A percentile compares a stretch with the other conserved stretches of the same genome.
Conservation (phyloP, 2,113 vertebrate species). For the Oncorhynchus keta region DNA sequence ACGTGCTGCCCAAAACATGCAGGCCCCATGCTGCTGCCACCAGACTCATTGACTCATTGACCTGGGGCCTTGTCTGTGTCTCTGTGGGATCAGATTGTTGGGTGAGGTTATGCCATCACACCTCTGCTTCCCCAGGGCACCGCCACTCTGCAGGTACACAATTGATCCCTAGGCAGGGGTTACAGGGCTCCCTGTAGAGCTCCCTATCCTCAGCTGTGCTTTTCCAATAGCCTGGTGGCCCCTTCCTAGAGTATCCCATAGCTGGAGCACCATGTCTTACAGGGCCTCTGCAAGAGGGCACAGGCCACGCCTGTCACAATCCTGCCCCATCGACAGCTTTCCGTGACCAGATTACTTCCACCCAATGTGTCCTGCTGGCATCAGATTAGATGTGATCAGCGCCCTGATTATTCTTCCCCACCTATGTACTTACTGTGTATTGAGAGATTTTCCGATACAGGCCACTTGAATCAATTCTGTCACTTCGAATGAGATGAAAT, state of each 20-base stretch:
- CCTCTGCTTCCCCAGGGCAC: no score
- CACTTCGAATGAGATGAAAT: not conserved
- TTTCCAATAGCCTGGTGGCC: slow-evolving; percentile 42
- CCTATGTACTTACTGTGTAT: not conserved
- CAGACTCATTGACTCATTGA: no score
- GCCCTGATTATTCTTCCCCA: slow-evolving; percentile 20
- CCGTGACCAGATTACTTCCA: slow-evolving; percentile 47
- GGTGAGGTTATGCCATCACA: no score
- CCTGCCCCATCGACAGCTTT: slow-evolving; percentile 43
- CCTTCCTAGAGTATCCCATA: slow-evolving; percentile 11
- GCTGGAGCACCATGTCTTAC: no score
- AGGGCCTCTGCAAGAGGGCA: slow-evolving; percentile 43
- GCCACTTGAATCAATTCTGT: not conserved
- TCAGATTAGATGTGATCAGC: slow-evolving; percentile 41
- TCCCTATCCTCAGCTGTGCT: slow-evolving; percentile 49
- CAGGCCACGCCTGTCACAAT: slow-evolving; percentile 24
- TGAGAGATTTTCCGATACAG: not conserved
- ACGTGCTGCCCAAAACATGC: no score
- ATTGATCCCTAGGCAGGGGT: slow-evolving; percentile 69
- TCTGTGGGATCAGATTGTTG: no score
- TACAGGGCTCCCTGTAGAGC: slow-evolving; percentile 53
- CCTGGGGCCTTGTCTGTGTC: no score
- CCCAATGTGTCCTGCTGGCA: slow-evolving; percentile 34
- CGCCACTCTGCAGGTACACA: slow-evolving; percentile 7
- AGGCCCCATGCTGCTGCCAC: no score